Conservation (phyloP, 2,113 vertebrate genomes). For the Anguilla rostrata region DNA sequence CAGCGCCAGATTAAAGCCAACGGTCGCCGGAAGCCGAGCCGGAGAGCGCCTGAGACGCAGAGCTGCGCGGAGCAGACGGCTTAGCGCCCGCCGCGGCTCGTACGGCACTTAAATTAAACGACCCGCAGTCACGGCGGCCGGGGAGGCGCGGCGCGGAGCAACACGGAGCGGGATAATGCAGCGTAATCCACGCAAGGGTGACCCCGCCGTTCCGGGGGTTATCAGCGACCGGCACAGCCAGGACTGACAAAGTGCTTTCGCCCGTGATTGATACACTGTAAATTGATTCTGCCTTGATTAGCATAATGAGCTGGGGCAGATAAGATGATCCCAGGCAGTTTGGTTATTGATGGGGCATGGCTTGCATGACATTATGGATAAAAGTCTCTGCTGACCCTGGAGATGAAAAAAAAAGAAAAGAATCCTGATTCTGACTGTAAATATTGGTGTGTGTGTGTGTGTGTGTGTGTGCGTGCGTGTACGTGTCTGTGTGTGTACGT, state of each 20-base stretch:
- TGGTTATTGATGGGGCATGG: conserved; percentile 27
- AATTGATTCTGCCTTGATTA: conserved; percentile 52
- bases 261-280: conserved; percentile 45
- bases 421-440: neutral
- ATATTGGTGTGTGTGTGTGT: neutral
- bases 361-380: conserved; percentile 15
- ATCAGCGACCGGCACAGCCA: conserved; percentile 28
- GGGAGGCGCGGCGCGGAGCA: neutral
- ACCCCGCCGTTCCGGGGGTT: conserved; percentile 37
- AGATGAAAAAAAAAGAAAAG: neutral
- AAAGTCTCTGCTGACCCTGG: conserved; percentile 23
- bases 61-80: conserved; percentile 28
- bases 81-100: conserved; percentile 32
- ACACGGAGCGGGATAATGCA: conserved; percentile 30
- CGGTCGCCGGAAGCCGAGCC: conserved; percentile 33
- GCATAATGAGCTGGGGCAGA: conserved; percentile 39
- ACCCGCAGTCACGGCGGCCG: neutral
- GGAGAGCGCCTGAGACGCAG: conserved; percentile 26
- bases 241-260: conserved; percentile 4
- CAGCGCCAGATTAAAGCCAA: conserved; percentile 32
- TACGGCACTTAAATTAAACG: conserved; percentile 34
- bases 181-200: conserved; percentile 36
- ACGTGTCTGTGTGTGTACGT: too few species aligned
- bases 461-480: neutral
- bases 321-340: conserved; percentile 32